phyloP scores from a whole-genome alignment of 2,113 vertebrate genomes.

The Hipposideros armiger region DNA sequence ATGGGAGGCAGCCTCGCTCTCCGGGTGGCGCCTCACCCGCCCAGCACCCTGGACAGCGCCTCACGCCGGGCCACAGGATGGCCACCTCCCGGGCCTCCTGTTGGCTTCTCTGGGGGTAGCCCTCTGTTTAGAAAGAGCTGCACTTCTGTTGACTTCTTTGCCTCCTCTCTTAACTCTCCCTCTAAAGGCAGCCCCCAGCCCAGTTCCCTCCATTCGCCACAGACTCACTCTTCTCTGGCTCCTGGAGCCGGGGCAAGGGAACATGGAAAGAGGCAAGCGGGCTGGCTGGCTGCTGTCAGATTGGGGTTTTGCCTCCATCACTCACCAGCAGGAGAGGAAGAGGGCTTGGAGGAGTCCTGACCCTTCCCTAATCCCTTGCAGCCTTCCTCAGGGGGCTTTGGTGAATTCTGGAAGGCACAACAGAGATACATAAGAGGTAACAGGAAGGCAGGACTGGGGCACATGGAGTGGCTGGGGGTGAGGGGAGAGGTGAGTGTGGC shows the following conservation, averaged over 20 bases:
- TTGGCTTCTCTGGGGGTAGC: background rate
- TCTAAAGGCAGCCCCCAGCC: background rate
- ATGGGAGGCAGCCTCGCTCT: background rate
- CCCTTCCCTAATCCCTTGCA: background rate
- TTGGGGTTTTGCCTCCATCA: background rate
- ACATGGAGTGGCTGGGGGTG: background rate
- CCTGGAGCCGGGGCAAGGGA: background rate
- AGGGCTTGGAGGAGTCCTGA: background rate
- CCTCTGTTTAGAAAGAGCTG: background rate
- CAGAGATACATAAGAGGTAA: background rate
- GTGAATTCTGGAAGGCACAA: background rate
- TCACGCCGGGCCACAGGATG: background rate
- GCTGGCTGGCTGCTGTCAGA: background rate
- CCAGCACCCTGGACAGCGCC: slow-evolving; percentile 84
- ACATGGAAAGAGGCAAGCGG: background rate
- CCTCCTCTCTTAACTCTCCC: background rate
- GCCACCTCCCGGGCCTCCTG: background rate
- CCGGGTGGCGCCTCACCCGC: rapidly evolving
- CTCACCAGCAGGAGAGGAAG: background rate
- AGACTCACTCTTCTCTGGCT: background rate
- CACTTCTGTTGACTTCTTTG: background rate
- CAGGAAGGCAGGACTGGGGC: background rate
- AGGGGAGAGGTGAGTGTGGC: background rate
- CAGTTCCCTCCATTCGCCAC: background rate
- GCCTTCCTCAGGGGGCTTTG: background rate